Evolutionary conservation across 1,140 invertebrate genomes (phyloP).

Genomic region (Mamestra configurata): DNA sequence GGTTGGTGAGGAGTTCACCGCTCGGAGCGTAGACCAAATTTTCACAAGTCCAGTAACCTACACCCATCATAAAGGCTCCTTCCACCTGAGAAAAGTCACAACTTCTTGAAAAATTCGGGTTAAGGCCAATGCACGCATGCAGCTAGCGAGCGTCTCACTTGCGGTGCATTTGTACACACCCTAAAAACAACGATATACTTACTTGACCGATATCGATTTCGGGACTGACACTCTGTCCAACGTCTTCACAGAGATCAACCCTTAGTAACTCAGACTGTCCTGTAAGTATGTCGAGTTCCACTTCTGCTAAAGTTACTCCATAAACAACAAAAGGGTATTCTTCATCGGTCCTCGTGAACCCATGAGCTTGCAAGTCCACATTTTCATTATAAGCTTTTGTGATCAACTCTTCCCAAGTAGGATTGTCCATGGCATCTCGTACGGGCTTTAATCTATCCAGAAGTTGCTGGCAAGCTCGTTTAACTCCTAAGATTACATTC

Average conservation of each 20-base stretch:
- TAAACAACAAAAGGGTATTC: conserved; percentile 89
- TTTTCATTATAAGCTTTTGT: conserved; percentile 86
- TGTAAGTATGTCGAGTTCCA: conserved; percentile 93
- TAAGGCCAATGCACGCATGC: too few species aligned
- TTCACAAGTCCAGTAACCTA: conserved; percentile 93
- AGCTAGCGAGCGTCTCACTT: too few species aligned
- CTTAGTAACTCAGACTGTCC: conserved; percentile 91
- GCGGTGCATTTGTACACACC: too few species aligned
- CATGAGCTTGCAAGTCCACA: conserved; percentile 90
- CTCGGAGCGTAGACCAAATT: conserved; percentile 77
- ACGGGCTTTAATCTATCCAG: conserved; percentile 89
- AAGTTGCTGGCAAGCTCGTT: conserved; percentile 76
- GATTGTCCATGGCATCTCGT: conserved; percentile 84
- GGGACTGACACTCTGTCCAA: conserved; percentile 92
- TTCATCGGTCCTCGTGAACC: conserved; percentile 87
- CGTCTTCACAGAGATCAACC: conserved; percentile 93
- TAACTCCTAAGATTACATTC: conserved; percentile 64
- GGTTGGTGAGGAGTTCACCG: conserved; percentile 90
- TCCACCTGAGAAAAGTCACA: conserved; percentile 70
- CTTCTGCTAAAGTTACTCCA: conserved; percentile 89
- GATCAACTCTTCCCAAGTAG: conserved; percentile 90
- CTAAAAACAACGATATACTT: too few species aligned
- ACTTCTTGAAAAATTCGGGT: too few species aligned
- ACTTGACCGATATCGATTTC: conserved; percentile 94
- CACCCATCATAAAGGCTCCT: conserved; percentile 94